Conservation (phyloP, 1,140 invertebrate genomes). For the Apis florea region DNA sequence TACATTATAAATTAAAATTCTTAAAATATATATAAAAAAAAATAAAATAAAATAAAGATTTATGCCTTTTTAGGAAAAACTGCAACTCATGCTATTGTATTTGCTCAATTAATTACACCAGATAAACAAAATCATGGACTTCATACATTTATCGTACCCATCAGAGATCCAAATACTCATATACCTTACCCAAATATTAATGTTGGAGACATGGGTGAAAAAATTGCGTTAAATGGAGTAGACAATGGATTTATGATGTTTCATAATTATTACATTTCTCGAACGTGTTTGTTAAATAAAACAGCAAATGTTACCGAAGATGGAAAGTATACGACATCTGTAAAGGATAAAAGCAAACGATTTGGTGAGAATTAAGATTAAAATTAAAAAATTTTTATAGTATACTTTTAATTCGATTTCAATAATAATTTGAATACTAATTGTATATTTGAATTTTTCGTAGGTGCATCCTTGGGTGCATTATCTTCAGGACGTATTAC, state of each 20-base stretch:
- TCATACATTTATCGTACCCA: constrained; percentile 91
- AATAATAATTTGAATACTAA: background rate
- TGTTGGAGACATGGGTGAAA: constrained; percentile 93
- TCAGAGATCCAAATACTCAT: constrained; percentile 89
- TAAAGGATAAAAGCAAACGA: constrained; percentile 89
- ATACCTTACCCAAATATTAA: constrained; percentile 86
- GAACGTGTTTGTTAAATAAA: constrained; percentile 91
- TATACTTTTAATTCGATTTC: background rate
- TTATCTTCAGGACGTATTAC: constrained; percentile 91
- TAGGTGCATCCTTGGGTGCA: constrained; percentile 89
- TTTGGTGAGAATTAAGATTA: constrained; percentile 83
- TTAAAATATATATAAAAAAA: too few species aligned
- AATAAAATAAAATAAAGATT: background rate
- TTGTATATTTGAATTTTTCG: constrained; percentile 22
- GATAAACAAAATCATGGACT: constrained; percentile 92
- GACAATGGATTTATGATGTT: constrained; percentile 96
- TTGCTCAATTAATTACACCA: constrained; percentile 89
- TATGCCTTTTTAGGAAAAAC: constrained; percentile 85
- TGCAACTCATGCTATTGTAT: constrained; percentile 92
- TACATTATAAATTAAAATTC: background rate
- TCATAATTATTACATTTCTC: constrained; percentile 91
- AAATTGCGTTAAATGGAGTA: constrained; percentile 92
- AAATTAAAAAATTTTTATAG: background rate
- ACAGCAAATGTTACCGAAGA: constrained; percentile 92
- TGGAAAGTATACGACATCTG: constrained; percentile 89